Percentiles rank a stretch among this genome's conserved stretches.
phyloP scores from a whole-genome alignment of 2,113 vertebrate species.

The Nibea albiflora region DNA sequence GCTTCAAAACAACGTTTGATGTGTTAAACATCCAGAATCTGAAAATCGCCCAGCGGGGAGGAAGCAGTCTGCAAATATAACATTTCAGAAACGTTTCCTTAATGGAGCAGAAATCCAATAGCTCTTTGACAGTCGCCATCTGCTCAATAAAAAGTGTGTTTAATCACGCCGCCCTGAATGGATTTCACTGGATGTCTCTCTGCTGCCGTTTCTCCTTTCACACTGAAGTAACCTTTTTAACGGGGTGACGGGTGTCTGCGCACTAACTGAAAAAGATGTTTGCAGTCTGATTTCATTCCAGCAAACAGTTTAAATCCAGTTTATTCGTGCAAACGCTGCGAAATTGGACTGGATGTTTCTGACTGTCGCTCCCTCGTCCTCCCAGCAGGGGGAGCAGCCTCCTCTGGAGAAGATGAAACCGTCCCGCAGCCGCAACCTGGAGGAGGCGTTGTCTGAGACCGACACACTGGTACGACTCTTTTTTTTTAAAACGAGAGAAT shows the following conservation, averaged over 20 bases:
- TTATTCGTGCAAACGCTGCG: neutral
- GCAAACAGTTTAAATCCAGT: neutral
- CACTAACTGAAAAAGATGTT: neutral
- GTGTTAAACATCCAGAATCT: constrained; percentile 20
- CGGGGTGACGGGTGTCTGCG: neutral
- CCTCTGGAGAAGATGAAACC: constrained; percentile 88
- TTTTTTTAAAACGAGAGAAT: neutral
- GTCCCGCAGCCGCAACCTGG: constrained; percentile 87
- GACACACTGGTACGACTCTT: constrained; percentile 83
- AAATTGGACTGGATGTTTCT: neutral
- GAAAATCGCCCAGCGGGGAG: constrained; percentile 4
- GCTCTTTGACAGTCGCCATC: constrained; percentile 36
- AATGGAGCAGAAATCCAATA: constrained; percentile 55
- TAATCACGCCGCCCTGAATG: constrained; percentile 22
- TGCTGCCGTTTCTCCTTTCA: constrained; percentile 28
- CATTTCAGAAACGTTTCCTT: constrained; percentile 29
- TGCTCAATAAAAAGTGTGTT: constrained; percentile 51
- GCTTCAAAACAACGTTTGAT: constrained; percentile 3
- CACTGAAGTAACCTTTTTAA: neutral
- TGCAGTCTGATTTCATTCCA: neutral
- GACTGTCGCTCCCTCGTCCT: constrained; percentile 18
- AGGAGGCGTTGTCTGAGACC: constrained; percentile 86
- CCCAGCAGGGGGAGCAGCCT: constrained; percentile 83
- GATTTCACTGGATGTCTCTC: neutral
- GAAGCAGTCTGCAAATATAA: constrained; percentile 1